Base-by-base conservation (phyloP, 2,888 invertebrate species). In the Strigamia maritima region DNA sequence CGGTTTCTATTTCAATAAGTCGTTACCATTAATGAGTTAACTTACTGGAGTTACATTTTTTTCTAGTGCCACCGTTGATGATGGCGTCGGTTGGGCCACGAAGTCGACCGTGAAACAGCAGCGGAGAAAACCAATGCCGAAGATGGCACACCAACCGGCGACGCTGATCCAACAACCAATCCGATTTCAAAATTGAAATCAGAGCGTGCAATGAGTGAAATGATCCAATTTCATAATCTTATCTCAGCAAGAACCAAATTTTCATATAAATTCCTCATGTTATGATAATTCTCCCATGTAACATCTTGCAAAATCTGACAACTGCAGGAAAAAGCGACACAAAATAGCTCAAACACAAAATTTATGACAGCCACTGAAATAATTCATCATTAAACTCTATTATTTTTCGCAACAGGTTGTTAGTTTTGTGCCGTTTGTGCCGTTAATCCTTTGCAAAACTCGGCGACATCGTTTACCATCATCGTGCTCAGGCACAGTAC, bases 81-180 rank as follows among this genome's bases (percentile, higher is more conserved):
- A 3, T 7, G 70, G 28, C n/a, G 28, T 14, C 16, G 70, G 28
- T 6, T 70, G 49, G 1, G 77, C 77, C 2, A 77, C 77, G 28
- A 77, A 77, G 26, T 77, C 77, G 22, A 77, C 49, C 10, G 49
- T 49, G 12, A 77, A n/a, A n/a, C 77, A 77, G 24, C 77, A 77
- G 14, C 77, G 40, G 2, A 77, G 28, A 3, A 77, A 40, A 14
- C 49, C 49, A 2, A 77, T 44, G 44, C 77, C 24, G 49, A 44
- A 28, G 1, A 77, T 49, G 28, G 77, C 77, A 24, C 40, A 77
- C 77, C 77, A 77, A 10, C 44, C 77, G 40, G 44, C 49, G 8
- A 77, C 77, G 28, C 24, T 28, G 28, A 77, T 49, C 77, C 77
- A 77, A 6, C 49, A 77, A 8, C 77, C 77, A 14, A 40, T 40